Percentiles rank a stretch among this genome's conserved stretches.
Conservation (phyloP, 2,113 vertebrate genomes). For the Budorcas taxicolor region DNA sequence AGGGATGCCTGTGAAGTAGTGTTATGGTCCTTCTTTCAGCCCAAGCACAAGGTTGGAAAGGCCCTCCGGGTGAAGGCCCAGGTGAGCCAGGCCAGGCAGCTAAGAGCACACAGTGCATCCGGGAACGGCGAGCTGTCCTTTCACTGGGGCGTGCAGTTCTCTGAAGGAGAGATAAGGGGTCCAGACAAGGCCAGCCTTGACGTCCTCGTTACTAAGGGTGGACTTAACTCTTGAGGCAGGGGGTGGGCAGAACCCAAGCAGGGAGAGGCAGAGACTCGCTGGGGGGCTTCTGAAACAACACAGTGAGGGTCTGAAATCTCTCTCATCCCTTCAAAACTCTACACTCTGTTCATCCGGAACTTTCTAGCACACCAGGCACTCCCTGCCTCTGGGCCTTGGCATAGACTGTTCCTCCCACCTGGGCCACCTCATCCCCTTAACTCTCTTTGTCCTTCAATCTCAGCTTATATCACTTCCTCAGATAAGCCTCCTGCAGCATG, state of each 20-base stretch:
- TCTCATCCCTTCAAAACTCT: neutral
- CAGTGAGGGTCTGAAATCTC: neutral
- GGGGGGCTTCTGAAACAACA: neutral
- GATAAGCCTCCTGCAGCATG: neutral
- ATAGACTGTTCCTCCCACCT: neutral
- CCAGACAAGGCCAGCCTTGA: neutral
- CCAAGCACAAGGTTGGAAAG: neutral
- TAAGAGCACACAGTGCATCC: fast-evolving
- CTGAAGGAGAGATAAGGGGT: neutral
- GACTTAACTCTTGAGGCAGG: neutral
- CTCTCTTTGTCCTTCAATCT: neutral
- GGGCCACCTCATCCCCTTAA: neutral
- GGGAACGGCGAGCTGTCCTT: neutral
- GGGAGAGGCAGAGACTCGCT: neutral
- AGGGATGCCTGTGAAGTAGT: neutral
- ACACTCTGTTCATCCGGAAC: neutral
- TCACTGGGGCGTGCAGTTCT: neutral
- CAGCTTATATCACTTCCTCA: neutral
- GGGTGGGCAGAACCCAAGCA: neutral
- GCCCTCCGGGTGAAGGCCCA: neutral
- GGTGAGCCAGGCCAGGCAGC: neutral
- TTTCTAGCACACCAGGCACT: neutral
- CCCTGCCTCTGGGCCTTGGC: neutral
- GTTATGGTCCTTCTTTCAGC: neutral
- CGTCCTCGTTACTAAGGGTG: neutral